phyloP scores from a whole-genome alignment of 2,888 invertebrate species.

The Scaptomyza polygonia region DNA sequence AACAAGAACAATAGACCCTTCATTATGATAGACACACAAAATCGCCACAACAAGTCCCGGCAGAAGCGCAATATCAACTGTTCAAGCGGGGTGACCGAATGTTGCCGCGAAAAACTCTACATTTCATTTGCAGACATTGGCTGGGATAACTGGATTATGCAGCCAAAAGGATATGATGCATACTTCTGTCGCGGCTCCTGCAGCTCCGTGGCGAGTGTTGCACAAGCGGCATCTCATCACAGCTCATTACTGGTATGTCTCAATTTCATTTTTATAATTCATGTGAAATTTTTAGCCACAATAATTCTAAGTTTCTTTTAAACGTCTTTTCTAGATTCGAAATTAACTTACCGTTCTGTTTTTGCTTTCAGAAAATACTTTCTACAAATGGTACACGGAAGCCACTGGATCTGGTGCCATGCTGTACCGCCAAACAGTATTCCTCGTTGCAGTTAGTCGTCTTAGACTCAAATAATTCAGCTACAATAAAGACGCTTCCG shows the following conservation, averaged over 20 bases:
- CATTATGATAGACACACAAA: constrained; percentile 91
- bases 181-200: constrained; percentile 95
- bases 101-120: constrained; percentile 92
- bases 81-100: constrained; percentile 89
- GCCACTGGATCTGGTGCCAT: constrained; percentile 90
- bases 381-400: constrained; percentile 84
- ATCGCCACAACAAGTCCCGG: constrained; percentile 86
- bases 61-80: constrained; percentile 89
- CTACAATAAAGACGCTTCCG: constrained; percentile 91
- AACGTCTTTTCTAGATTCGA: too few species aligned
- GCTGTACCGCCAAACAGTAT: constrained; percentile 94
- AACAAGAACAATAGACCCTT: constrained; percentile 90
- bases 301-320: too few species aligned
- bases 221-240: constrained; percentile 88
- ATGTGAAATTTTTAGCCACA: too few species aligned
- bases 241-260: constrained; percentile 89
- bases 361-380: constrained; percentile 88
- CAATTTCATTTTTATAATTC: too few species aligned
- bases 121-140: constrained; percentile 93
- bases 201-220: constrained; percentile 89
- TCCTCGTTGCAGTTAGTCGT: constrained; percentile 92
- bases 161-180: constrained; percentile 92
- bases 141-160: constrained; percentile 95
- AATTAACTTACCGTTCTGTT: constrained; percentile 6
- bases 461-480: constrained; percentile 91